Conservation (phyloP, 2,797 vertebrate species). For the Phoxinus dragarum region DNA sequence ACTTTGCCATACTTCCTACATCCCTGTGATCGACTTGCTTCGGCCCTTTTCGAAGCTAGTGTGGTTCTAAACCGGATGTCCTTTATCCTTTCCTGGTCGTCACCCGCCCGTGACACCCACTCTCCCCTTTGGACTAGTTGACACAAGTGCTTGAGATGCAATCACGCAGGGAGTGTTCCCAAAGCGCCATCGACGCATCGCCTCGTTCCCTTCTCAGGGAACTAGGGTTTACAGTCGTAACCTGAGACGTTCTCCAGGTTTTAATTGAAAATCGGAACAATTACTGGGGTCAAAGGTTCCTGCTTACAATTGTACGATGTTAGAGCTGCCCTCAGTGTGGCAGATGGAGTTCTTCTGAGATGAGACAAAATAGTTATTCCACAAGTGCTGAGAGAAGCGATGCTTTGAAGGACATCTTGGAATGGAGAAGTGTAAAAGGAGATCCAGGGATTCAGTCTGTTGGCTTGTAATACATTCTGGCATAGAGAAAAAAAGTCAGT, state of each 20-base stretch:
- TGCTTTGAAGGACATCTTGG: constrained; percentile 44
- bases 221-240: too few relatives aligned
- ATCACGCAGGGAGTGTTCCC: too few relatives aligned
- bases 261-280: background rate
- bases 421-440: constrained; percentile 53
- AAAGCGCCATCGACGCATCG: too few relatives aligned
- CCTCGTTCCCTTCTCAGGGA: too few relatives aligned
- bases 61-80: too few relatives aligned
- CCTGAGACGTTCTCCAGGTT: background rate
- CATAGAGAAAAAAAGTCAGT: constrained; percentile 36
- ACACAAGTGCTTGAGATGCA: too few relatives aligned
- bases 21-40: too few relatives aligned
- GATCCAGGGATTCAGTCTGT: constrained; percentile 32
- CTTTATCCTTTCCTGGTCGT: too few relatives aligned
- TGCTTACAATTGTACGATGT: background rate
- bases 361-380: background rate
- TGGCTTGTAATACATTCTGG: constrained; percentile 43
- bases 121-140: too few relatives aligned
- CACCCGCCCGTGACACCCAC: too few relatives aligned
- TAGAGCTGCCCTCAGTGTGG: constrained; percentile 8
- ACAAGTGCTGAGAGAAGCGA: constrained; percentile 20
- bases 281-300: background rate
- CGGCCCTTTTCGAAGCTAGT: too few relatives aligned
- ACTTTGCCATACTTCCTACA: too few relatives aligned
- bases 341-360: background rate